Evolutionary conservation across 2,888 invertebrate genomes (phyloP).

Genomic region (Euplexia lucipara): DNA sequence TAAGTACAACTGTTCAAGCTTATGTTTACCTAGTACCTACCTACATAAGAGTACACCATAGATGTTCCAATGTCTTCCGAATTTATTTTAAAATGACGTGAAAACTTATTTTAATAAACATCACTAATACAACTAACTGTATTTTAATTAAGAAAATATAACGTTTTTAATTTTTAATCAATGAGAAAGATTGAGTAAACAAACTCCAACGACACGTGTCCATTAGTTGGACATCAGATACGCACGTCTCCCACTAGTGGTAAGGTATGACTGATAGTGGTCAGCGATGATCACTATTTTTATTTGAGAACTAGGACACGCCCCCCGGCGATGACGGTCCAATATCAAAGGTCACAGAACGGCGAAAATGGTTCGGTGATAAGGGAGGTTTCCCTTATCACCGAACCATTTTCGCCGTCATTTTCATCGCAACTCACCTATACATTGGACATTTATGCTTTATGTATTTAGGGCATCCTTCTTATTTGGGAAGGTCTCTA

Average conservation of each 20-base stretch:
- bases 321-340: constrained; percentile 34
- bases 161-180: constrained; percentile 52
- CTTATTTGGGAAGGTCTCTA: background rate
- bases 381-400: constrained; percentile 65
- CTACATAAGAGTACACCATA: constrained; percentile 46
- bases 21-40: constrained; percentile 46
- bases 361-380: too few species aligned
- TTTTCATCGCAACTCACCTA: constrained; percentile 3
- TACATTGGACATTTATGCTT: background rate
- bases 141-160: constrained; percentile 46
- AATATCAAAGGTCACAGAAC: constrained; percentile 42
- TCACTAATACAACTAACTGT: constrained; percentile 47
- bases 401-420: constrained; percentile 3
- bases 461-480: background rate
- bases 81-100: constrained; percentile 37
- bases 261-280: constrained; percentile 61
- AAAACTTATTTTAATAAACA: constrained; percentile 38
- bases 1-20: constrained; percentile 38
- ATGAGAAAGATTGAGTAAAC: constrained; percentile 45
- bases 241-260: constrained; percentile 57
- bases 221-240: constrained; percentile 44
- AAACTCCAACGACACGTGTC: constrained; percentile 39
- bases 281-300: constrained; percentile 60
- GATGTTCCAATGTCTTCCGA: constrained; percentile 37
- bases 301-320: constrained; percentile 58